Percentiles rank a stretch among this genome's conserved stretches.
These are phyloP conservation scores for Sebastes aleutianus DNA, from an alignment of 2,797 vertebrate genomes.

Conservation along the genomic window DNA sequence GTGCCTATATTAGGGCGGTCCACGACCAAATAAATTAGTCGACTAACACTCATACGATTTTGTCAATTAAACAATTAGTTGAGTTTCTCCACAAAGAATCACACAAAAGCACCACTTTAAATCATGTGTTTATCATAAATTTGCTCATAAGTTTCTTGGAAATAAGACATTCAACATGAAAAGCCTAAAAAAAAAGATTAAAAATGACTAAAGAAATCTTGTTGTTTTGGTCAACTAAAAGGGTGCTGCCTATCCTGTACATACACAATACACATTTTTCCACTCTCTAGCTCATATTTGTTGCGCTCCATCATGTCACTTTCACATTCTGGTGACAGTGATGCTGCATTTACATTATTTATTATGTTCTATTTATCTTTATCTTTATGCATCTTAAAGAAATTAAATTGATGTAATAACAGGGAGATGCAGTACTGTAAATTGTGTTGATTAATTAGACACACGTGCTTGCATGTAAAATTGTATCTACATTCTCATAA, in stretches of 20 bases:
- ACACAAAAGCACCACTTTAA: too few species aligned
- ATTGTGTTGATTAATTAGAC: not conserved
- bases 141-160: too few species aligned
- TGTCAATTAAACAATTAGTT: too few species aligned
- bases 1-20: rapidly evolving
- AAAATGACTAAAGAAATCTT: too few species aligned
- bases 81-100: too few species aligned
- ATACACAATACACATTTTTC: not conserved
- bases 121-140: too few species aligned
- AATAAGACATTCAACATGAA: too few species aligned
- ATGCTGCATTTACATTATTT: not conserved
- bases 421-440: not conserved
- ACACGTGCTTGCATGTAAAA: not conserved
- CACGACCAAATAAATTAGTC: too few species aligned
- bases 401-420: not conserved
- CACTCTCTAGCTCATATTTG: not conserved
- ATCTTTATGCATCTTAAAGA: not conserved
- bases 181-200: too few species aligned
- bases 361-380: not conserved
- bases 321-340: not conserved
- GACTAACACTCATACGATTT: too few species aligned
- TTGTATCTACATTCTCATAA: not conserved
- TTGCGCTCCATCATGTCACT: not conserved
- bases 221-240: too few species aligned
- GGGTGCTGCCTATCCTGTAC: too few species aligned